Base-by-base conservation (phyloP, 1,140 invertebrate genomes). In the Acromyrmex heyeri region DNA sequence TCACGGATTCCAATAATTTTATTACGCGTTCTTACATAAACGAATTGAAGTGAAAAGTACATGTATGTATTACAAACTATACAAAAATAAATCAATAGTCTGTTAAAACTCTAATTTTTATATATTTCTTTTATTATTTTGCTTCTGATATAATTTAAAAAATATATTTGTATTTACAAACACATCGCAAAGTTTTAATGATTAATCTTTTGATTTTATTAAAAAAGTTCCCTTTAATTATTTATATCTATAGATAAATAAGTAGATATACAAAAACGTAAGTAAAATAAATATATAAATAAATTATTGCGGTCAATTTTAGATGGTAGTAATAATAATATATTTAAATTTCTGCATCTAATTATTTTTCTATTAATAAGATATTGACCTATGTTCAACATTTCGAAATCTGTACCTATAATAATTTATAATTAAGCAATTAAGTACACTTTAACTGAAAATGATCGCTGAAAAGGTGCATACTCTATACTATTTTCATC, bases 51-150 rank as follows among this genome's bases (percentile, higher is more conserved):
- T 59, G 6, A 2, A 55, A 21, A 8, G 10, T n/a, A 44, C 8
- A 44, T 10, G 3, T 8, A n/a, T 78, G 7, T 30, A 57, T 12
- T 18, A 8, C n/a, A 76, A 18, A 10, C 3, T 48, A 7, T n/a
- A 2, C 24, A 77, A 62, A 77, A n/a, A 30, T 62, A 27, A 16
- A 62, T 62, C 2, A 14, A 14, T 18, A 57, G 5, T 44, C 16
- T 61, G 1, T 44, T 44, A 18, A 61, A 76, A 18, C 21, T 12
- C 8, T n/a, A 62, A 77, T 75, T 76, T 61, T 18, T 76, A 21
- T 18, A 61, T 16, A 44, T 76, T 61, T 16, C 3, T 55, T 72
- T 76, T 16, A 7, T 72, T 72, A 30, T 30, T 21, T 21, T 30
- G 5, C 6, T 1, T 65, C 4, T 38, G 2, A 10, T 34, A 14